A percentile compares a stretch with the other conserved stretches of the same genome.
phyloP scores from a whole-genome alignment of 1,140 invertebrate genomes.

The Panulirus ornatus region DNA sequence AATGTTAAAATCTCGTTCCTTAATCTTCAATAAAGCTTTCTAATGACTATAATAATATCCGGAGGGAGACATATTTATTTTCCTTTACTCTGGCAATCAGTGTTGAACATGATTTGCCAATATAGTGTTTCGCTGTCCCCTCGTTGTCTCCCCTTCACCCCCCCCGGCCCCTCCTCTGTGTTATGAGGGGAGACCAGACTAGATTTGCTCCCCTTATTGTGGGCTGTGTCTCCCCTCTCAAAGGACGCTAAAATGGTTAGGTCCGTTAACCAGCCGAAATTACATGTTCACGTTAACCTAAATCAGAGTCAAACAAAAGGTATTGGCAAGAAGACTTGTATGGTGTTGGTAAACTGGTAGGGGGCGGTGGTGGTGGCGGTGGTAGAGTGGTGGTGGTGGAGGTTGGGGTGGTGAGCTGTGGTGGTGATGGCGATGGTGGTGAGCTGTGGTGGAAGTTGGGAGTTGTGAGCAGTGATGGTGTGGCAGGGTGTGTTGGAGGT shows the following conservation, averaged over 20 bases:
- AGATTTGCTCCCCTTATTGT: slow-evolving; percentile 44
- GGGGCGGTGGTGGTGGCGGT: background rate
- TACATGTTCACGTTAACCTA: slow-evolving; percentile 55
- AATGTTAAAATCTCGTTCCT: too few relatives aligned
- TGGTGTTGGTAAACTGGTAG: background rate
- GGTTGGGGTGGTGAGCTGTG: background rate
- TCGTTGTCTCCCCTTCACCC: background rate
- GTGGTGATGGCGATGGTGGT: too few relatives aligned
- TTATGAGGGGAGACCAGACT: slow-evolving; percentile 3
- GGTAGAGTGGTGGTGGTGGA: background rate
- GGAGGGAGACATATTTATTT: background rate
- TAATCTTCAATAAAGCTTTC: too few relatives aligned
- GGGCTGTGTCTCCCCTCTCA: background rate
- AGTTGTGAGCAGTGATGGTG: background rate
- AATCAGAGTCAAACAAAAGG: slow-evolving; percentile 55
- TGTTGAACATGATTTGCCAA: background rate
- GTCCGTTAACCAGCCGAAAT: slow-evolving; percentile 12
- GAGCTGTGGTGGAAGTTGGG: background rate
- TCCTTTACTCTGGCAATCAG: background rate
- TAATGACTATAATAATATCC: background rate
- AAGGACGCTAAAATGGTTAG: background rate
- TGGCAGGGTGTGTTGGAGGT: background rate
- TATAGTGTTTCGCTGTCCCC: background rate
- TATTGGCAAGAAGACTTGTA: background rate
- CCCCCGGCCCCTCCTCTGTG: background rate